These are phyloP conservation scores for Zaprionus davidi DNA, from an alignment of 1,140 invertebrate genomes.

Conservation along the genomic window DNA sequence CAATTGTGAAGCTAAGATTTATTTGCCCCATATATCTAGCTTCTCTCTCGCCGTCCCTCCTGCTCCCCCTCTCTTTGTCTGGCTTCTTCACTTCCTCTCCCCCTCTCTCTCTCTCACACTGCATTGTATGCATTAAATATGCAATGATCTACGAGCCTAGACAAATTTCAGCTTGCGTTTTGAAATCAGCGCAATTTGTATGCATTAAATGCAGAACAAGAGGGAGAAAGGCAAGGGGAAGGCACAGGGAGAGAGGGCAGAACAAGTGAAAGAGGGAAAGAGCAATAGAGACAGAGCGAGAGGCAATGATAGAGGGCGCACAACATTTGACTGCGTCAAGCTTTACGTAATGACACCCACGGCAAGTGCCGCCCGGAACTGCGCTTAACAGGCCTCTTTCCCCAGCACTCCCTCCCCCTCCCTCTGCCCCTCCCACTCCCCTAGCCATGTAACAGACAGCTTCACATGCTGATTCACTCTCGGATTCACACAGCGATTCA, in stretches of 20 bases:
- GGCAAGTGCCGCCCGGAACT: conserved; percentile 9
- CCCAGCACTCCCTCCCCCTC: neutral
- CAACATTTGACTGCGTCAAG: conserved; percentile 56
- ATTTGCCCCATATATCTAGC: neutral
- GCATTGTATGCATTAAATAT: conserved; percentile 32
- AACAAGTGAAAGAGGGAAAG: conserved; percentile 14
- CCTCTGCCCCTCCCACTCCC: conserved; percentile 12
- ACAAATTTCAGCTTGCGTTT: conserved; percentile 51
- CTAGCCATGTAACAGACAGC: neutral
- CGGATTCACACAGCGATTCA: conserved; percentile 32
- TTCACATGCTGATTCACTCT: conserved; percentile 11
- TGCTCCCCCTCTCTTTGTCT: neutral
- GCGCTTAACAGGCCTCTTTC: conserved; percentile 19
- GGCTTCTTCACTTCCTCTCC: neutral
- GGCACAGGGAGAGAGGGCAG: conserved; percentile 5
- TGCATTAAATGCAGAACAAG: conserved; percentile 74
- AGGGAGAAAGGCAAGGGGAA: too few species aligned
- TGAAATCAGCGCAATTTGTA: conserved; percentile 78
- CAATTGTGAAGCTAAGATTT: neutral
- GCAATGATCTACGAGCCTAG: conserved; percentile 42
- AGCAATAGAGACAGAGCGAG: conserved; percentile 45
- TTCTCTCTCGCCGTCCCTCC: neutral
- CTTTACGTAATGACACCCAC: conserved; percentile 75
- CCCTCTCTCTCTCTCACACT: neutral
- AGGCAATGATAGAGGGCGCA: neutral